Percentiles rank a stretch among this genome's conserved stretches.
phyloP scores from a whole-genome alignment of 2,113 vertebrate genomes.

The Dromas ardeola region DNA sequence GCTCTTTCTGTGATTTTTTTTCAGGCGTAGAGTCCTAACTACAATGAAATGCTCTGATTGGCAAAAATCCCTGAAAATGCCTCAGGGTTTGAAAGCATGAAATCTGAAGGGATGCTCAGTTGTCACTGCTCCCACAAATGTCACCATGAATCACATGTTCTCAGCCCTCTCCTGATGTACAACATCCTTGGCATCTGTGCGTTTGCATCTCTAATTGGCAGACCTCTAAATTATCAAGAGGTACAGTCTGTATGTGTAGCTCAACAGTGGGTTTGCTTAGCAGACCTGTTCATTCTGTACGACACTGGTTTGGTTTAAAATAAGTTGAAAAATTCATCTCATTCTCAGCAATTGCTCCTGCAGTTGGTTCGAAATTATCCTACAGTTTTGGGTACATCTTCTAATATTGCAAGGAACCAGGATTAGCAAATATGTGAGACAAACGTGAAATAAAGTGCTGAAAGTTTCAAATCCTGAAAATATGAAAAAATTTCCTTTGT shows the following conservation, averaged over 20 bases:
- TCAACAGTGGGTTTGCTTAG: not conserved
- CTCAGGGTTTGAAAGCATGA: not conserved
- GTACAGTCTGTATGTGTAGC: not conserved
- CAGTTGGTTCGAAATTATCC: not conserved
- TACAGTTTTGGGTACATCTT: accelerated
- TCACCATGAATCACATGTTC: not conserved
- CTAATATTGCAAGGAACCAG: not conserved
- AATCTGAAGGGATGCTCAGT: not conserved
- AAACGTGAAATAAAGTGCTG: not conserved
- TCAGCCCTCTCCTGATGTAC: not conserved
- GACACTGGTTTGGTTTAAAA: not conserved
- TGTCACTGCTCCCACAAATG: not conserved
- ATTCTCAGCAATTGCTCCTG: not conserved
- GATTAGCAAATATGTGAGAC: not conserved
- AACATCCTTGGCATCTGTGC: not conserved
- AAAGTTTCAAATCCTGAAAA: not conserved
- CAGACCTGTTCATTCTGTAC: not conserved
- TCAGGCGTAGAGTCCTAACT: not conserved
- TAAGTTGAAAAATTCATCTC: not conserved
- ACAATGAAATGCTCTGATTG: not conserved
- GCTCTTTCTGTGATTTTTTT: not conserved
- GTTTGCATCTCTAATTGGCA: not conserved
- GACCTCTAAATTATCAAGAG: not conserved
- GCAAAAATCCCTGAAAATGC: not conserved
- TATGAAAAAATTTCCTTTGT: not conserved